Evolutionary conservation across 2,113 vertebrate genomes (phyloP), one percentile per base, ranked within the genome.

Genomic region (Psilopsiagon aymara): DNA sequence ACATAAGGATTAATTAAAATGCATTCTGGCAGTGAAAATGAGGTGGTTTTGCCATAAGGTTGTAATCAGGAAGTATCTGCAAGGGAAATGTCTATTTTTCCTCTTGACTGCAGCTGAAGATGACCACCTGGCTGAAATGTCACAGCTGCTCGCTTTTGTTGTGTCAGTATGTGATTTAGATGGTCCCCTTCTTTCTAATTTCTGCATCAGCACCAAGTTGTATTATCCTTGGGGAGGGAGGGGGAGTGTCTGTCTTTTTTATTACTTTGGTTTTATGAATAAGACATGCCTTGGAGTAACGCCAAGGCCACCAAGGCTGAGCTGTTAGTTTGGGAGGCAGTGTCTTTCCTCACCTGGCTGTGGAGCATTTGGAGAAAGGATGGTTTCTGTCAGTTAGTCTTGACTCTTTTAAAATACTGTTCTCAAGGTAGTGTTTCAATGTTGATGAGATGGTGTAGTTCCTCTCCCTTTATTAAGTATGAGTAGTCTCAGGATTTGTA

Each of bases 101-200:
- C 66, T 76, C 62, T 95, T 84, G 80, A 71, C 90, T 95, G 74
- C 66, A 87, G 90, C 74, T 94, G 89, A 87, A 69, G 89, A 92
- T 81, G 95, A 82, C 94, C 90, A 93, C 90, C 88, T 94, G 94
- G 88, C 95, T 95, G 94, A 95, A 71, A 57, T 69, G 73, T 47
- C 70, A 57, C 94, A 95, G 94, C 95, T 96, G 95, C 77, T 96
- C 86, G 69, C 89, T 93, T 89, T 76, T 75, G 43, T 94, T 78
- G 46, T 55, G 15, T 93, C 60, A 69, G 79, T 31, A 21, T 93
- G 73, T 95, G 71, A 93, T 92, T 90, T 68, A 91, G 60, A 75
- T 76, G 55, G 39, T 78, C 69, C 69, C 31, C 52, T 94, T 91
- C 83, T 69, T 95, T 83, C 52, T 81, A 29, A 82, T 92, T 95